Base-by-base conservation (phyloP, 2,888 invertebrate genomes). In the Dynastes hyllus region DNA sequence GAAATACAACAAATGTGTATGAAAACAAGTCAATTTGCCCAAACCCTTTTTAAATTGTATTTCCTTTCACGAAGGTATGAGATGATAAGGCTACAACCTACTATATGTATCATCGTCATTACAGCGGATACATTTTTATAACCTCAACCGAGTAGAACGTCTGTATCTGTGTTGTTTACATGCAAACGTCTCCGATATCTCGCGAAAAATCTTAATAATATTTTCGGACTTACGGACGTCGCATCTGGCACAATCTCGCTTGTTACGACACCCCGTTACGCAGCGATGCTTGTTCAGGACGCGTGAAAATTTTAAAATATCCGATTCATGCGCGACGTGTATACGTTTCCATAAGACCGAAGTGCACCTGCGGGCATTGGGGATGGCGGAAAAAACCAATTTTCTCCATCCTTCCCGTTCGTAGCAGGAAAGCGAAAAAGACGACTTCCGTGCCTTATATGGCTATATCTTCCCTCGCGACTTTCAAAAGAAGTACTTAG, bases 381-480 rank as follows among this genome's bases (percentile, higher is more conserved):
- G 22, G 40, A 45, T 45, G 67, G n/a, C 50, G n/a, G 22, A 69
- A 69, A 69, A 69, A 69, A 69, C 50, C 45, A 69, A 69, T 69
- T 69, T 69, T 69, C 69, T 50, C 22, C 22, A 2, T 16, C 69
- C 69, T 11, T 29, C 69, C 69, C 69, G 55, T 55, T 5, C 6
- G 6, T 16, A 4, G 61, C 16, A 27, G 6, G 61, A 55, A 2
- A 16, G 2, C 8, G 16, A 55, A 16, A n/a, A 16, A 55, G 55
- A n/a, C 1, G n/a, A n/a, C 55, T n/a, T 6, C n/a, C 6, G n/a
- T 16, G n/a, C 51, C 16, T 55, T 55, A 16, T 51, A 11, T 50
- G 27, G 9, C 51, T 9, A 8, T 29, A 61, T 61, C 29, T 61
- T 0, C 29, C 50, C 40, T n/a, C 4, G n/a, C 69, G 69, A 45